A percentile compares a stretch with the other conserved stretches of the same genome.
Evolutionary conservation across 1,140 invertebrate species (phyloP).

Genomic region (Halesus radiatus): DNA sequence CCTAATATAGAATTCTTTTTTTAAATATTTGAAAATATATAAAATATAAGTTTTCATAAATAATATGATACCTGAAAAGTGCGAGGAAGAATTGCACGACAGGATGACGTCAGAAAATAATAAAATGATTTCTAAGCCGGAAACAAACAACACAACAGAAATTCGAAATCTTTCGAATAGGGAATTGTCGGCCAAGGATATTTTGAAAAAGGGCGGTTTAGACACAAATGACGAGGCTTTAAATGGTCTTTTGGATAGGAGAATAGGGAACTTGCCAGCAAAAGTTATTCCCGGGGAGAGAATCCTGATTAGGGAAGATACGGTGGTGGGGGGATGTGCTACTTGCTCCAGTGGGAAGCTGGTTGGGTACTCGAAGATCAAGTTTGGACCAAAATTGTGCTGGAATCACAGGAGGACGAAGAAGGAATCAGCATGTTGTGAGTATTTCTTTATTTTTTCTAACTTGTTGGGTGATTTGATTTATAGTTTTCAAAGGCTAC

Average conservation of each 20-base stretch:
- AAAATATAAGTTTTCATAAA: too few species aligned
- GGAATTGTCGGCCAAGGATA: conserved; percentile 15
- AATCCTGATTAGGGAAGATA: conserved; percentile 44
- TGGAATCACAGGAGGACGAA: conserved; percentile 46
- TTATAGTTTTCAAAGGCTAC: too few species aligned
- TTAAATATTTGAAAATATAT: too few species aligned
- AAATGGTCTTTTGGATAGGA: conserved; percentile 8
- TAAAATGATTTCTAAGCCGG: background rate
- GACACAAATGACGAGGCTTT: background rate
- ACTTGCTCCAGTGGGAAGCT: conserved; percentile 42
- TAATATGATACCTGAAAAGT: background rate
- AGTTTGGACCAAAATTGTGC: conserved; percentile 43
- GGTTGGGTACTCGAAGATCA: conserved; percentile 46
- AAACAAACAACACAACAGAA: background rate
- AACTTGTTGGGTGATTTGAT: too few species aligned
- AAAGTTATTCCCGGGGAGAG: conserved; percentile 35
- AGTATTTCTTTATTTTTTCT: conserved; percentile 38
- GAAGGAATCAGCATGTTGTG: conserved; percentile 43
- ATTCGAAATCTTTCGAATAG: conserved; percentile 27
- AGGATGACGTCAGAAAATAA: too few species aligned
- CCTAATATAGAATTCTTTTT: too few species aligned
- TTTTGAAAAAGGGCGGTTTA: conserved; percentile 11
- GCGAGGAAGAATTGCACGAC: background rate
- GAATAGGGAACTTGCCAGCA: background rate
- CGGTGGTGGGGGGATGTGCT: conserved; percentile 39